Evolutionary conservation across 2,113 vertebrate species (phyloP), one percentile per base, ranked within the genome.

Genomic region (Tetrao urogallus): DNA sequence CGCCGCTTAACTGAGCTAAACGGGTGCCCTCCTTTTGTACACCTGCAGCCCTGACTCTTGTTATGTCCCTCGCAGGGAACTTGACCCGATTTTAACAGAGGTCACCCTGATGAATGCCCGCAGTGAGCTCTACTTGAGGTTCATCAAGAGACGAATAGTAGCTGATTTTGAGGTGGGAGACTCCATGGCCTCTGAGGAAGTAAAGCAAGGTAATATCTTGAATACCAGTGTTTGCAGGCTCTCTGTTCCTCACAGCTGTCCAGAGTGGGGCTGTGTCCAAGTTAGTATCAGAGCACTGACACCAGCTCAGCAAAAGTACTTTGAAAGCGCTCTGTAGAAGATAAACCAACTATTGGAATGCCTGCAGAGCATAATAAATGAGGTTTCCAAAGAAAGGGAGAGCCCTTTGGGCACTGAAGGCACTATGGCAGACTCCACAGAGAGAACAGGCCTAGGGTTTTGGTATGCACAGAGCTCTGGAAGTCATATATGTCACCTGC

Each of bases 31-130:
- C 38, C 50, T 72, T 56, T 75, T 88, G 14, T 36, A 27, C n/a
- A 66, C 42, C 56, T 79, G 43, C n/a, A 61, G 3, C 36, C 89
- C 45, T 93, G 24, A 75, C 74, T 84, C 34, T 85, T 81, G 14
- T 63, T 63, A 0, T 88, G 43, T 85, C 92, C 50, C 45, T 47
- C 71, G 54, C 91, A 99, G 99, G 96, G 99, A 99, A 71, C 97
- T 99, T 88, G 99, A 99, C 93, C 98, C 99, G 1, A 97, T 99
- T 32, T 97, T 99, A 91, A 97, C 98, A 42, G 99, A 99, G 90
- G 99, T 99, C n/a, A 99, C 99, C 20, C 93, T 99, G 93, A 99
- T 99, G 99, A 99, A 99, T 3, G 98, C 99, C 5, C 98, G 99
- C 61, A 98, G 99, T 1, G 99, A 99, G 93, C 98, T 99, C n/a